A percentile compares a stretch with the other conserved stretches of the same genome.
phyloP scores from a whole-genome alignment of 1,140 invertebrate species.

The Phymorhynchus buccinoides region DNA sequence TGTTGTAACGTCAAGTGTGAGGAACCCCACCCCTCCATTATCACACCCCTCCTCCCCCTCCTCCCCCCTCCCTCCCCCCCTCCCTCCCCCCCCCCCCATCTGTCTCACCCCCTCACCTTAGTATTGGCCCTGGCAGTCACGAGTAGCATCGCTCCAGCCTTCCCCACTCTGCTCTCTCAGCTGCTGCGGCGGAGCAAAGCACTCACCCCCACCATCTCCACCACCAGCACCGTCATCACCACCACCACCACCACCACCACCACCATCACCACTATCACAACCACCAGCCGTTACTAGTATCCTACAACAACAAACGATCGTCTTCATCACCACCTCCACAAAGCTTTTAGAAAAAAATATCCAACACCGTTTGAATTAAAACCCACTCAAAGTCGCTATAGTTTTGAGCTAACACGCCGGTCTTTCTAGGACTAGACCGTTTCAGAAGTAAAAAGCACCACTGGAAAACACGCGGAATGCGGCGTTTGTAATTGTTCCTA shows the following conservation, averaged over 20 bases:
- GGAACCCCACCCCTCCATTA: too few species aligned
- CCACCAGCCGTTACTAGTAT: too few species aligned
- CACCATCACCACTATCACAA: neutral
- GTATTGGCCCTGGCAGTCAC: neutral
- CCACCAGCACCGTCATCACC: neutral
- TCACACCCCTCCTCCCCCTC: too few species aligned
- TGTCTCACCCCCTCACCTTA: conserved; percentile 2
- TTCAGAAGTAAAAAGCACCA: too few species aligned
- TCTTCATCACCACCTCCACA: neutral
- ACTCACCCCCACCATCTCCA: neutral
- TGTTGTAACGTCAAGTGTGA: too few species aligned
- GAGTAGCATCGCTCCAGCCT: conserved; percentile 10
- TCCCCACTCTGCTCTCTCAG: neutral
- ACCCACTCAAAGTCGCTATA: too few species aligned
- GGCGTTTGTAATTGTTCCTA: too few species aligned
- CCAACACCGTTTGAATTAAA: neutral
- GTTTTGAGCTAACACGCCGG: too few species aligned
- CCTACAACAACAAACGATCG: too few species aligned
- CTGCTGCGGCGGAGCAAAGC: neutral
- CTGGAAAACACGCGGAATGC: too few species aligned
- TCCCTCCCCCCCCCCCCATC: too few species aligned
- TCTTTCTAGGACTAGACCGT: too few species aligned
- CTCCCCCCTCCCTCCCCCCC: neutral
- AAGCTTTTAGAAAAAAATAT: neutral
- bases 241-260: neutral